Conservation (phyloP, 2,888 invertebrate species). For the Tinea pellionella region DNA sequence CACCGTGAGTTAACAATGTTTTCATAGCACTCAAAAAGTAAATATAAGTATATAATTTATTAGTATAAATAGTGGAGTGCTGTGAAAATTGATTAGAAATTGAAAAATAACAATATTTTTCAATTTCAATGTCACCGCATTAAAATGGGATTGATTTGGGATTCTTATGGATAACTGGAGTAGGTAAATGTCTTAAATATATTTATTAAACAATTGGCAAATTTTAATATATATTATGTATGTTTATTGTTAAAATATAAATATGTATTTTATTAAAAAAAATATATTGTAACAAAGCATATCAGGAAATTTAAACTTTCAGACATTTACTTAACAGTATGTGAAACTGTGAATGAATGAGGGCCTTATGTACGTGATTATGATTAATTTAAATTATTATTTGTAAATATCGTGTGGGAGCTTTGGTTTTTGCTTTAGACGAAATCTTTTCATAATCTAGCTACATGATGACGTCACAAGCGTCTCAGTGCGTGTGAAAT, state of each 20-base stretch:
- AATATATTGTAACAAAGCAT: not conserved
- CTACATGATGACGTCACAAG: too few species aligned
- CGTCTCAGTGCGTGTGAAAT: too few species aligned
- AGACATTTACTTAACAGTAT: conserved; percentile 5
- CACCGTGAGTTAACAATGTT: not conserved
- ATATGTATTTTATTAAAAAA: not conserved
- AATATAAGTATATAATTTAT: not conserved
- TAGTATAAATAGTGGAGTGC: conserved; percentile 2
- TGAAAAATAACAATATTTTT: not conserved
- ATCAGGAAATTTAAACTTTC: not conserved
- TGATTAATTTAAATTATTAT: not conserved
- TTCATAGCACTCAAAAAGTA: not conserved
- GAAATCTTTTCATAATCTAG: too few species aligned
- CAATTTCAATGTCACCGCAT: not conserved
- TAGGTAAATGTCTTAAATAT: conserved; percentile 1
- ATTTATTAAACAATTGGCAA: not conserved
- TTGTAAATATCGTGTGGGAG: not conserved
- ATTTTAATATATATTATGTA: not conserved
- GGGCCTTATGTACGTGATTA: not conserved
- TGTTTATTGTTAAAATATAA: not conserved
- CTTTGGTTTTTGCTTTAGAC: too few species aligned
- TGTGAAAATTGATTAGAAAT: not conserved
- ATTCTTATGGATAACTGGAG: not conserved
- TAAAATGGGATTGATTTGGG: not conserved
- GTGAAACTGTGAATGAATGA: not conserved